Base-by-base conservation (phyloP, 1,140 invertebrate genomes). In the Drosophila arawakana region DNA sequence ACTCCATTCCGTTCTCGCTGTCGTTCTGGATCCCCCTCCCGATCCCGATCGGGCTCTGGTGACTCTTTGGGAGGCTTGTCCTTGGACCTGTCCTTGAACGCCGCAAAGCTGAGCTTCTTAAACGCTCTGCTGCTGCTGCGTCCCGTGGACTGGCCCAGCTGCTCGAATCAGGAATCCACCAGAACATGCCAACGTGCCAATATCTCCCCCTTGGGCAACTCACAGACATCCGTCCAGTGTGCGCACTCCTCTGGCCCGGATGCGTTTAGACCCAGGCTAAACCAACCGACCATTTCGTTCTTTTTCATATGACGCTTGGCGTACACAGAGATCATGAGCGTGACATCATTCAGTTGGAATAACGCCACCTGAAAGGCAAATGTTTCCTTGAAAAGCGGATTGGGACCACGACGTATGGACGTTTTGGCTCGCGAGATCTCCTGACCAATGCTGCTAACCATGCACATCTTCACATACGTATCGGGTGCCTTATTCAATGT, bases 201-300 rank as follows among this genome's bases (percentile, higher is more conserved):
- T 43, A 92, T 81, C 73, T 92, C 92, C 15, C 92, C 92, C 59
- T 92, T 92, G 4, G 91, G 88, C 41, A 94, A 92, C 49, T 94
- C 94, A 35, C 95, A 94, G 95, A 99, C 98, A 81, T 98, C 98
- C 88, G 96, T 96, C 98, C 98, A 99, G 91, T 99, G 98, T 7
- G 96, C 95, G n/a, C 96, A 93, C 92, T 98, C 97, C 84, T 98
- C 98, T 50, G 97, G 96, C 13, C 97, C 97, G 21, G 97, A 98
- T 73, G 97, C 97, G 92, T 97, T 98, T 84, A 97, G 93, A 9
- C 98, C 98, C 52, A 98, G 92, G 66, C 97, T 97, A 93, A 98
- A 97, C 98, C 98, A 98, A 50, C 98, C 98, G 68, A 98, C 97
- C 96, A 98, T 97, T 92, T 99, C 97, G 84, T 98, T 98, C 70